phyloP scores from a whole-genome alignment of 2,888 invertebrate genomes.

The Odontomyia ornata region DNA sequence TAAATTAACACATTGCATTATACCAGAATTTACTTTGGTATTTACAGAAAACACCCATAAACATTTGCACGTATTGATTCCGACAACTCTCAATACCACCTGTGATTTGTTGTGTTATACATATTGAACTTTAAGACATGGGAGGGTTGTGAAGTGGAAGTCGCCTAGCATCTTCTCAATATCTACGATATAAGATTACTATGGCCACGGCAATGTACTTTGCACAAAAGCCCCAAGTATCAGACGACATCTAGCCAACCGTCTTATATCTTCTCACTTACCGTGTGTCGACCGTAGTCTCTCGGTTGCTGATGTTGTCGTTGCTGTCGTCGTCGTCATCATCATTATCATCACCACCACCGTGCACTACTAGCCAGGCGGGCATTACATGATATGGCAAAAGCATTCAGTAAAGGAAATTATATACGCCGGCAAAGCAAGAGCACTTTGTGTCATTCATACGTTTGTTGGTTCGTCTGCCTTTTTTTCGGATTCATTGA shows the following conservation, averaged over 20 bases:
- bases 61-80: slow-evolving; percentile 26
- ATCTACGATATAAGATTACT: neutral
- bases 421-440: slow-evolving; percentile 13
- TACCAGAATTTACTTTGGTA: neutral
- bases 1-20: slow-evolving; percentile 12
- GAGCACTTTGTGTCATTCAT: slow-evolving; percentile 20
- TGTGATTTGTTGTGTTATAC: slow-evolving; percentile 22
- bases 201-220: neutral
- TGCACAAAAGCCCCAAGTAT: slow-evolving; percentile 14
- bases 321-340: neutral
- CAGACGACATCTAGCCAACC: slow-evolving; percentile 37
- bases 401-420: slow-evolving; percentile 34
- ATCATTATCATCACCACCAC: slow-evolving; percentile 12
- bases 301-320: too few relatives aligned
- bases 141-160: neutral
- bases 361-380: slow-evolving; percentile 16
- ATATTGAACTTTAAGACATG: slow-evolving; percentile 6
- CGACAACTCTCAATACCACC: slow-evolving; percentile 12
- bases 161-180: slow-evolving; percentile 13
- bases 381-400: slow-evolving; percentile 35
- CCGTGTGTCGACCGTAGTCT: slow-evolving; percentile 14
- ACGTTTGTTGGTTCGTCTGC: slow-evolving; percentile 21
- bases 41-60: slow-evolving; percentile 26
- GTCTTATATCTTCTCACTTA: slow-evolving; percentile 31
- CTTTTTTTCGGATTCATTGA: slow-evolving; percentile 38